These are phyloP conservation scores for Megalops atlanticus DNA, from an alignment of 2,113 vertebrate species.

Conservation along the genomic window DNA sequence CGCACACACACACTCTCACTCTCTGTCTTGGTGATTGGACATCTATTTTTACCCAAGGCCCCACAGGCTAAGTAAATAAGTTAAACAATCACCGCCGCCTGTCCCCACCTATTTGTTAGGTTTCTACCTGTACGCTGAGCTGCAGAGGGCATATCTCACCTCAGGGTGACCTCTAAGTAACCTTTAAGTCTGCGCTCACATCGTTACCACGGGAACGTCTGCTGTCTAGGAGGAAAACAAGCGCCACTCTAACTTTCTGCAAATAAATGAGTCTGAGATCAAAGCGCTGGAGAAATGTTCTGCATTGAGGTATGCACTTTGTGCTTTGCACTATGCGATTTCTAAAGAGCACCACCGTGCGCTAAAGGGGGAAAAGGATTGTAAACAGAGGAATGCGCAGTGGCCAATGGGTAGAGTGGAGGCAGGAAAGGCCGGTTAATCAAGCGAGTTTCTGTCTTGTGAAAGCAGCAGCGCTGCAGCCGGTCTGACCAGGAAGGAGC, in stretches of 20 bases:
- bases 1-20: too few species aligned
- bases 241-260: too few species aligned
- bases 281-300: too few species aligned
- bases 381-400: background rate
- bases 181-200: background rate
- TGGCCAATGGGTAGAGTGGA: background rate
- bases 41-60: background rate
- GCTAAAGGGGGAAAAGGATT: background rate
- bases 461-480: background rate
- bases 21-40: background rate
- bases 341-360: too few species aligned
- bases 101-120: background rate
- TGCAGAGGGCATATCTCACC: too few species aligned
- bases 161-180: background rate
- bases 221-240: slow-evolving; percentile 15
- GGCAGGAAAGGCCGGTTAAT: slow-evolving; percentile 14
- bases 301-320: too few species aligned
- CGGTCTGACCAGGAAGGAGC: background rate
- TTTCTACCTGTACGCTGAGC: too few species aligned
- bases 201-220: slow-evolving; percentile 21
- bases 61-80: background rate
- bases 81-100: background rate
- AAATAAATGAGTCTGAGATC: too few species aligned
- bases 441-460: background rate
- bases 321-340: too few species aligned